These are phyloP conservation scores for Argopecten irradians DNA, from an alignment of 1,140 invertebrate genomes.

Conservation along the genomic window DNA sequence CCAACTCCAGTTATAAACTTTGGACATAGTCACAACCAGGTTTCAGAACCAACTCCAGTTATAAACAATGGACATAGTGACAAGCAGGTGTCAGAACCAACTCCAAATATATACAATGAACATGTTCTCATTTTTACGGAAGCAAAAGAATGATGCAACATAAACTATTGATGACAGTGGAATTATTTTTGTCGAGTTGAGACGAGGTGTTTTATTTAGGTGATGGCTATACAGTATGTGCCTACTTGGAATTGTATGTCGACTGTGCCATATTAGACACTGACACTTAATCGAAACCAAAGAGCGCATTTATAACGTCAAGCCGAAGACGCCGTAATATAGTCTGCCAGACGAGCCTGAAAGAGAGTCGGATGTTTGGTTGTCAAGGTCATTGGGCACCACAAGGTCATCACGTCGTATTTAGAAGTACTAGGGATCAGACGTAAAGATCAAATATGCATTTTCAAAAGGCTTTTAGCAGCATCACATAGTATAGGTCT, in stretches of 20 bases:
- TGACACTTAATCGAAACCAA: background rate
- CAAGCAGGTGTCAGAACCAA: too few species aligned
- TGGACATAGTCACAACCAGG: too few species aligned
- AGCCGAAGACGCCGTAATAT: background rate
- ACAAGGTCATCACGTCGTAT: background rate
- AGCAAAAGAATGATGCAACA: background rate
- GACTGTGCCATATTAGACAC: background rate
- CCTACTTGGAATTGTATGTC: background rate
- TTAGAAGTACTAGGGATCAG: background rate
- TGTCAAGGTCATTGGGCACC: background rate
- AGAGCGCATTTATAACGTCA: background rate
- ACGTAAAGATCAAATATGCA: background rate
- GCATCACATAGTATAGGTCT: background rate
- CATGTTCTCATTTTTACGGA: background rate
- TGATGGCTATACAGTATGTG: background rate
- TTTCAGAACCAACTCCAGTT: too few species aligned
- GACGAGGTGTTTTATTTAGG: too few species aligned
- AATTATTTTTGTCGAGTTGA: too few species aligned
- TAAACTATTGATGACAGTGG: background rate
- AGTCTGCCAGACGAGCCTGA: background rate
- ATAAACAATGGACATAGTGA: too few species aligned
- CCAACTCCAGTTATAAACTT: too few species aligned
- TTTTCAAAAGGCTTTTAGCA: slow-evolving; percentile 2
- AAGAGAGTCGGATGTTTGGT: background rate
- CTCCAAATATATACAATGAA: too few species aligned